Evolutionary conservation across 2,113 vertebrate genomes (phyloP), one percentile per base, ranked within the genome.

Genomic region (Gallinago jamesoni): DNA sequence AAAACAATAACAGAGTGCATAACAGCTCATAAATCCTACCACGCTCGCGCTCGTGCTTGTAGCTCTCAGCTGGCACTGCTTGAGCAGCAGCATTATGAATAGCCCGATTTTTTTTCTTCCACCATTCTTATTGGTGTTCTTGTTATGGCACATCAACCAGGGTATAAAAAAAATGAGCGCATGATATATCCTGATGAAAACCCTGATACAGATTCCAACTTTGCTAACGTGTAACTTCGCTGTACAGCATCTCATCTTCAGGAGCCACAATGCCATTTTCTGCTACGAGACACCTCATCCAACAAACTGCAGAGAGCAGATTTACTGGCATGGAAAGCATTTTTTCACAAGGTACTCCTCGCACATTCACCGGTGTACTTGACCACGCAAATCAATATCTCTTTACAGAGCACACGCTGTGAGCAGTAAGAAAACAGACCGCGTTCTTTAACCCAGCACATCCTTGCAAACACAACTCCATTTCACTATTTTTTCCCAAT

Each of bases 141-240:
- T 84, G 64, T 75, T 73, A 72, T 3, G n/a, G 85, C 69, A 90
- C 69, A 94, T 72, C 88, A 90, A 55, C 16, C 68, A 78, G 23
- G 30, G 30, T 23, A 35, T 37, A 45, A 72, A 91, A 62, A 70
- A 91, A 69, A 45, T 2, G 22, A 78, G 43, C 0, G 8, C 12
- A 2, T 41, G 33, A 63, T 57, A 17, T 2, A 87, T 35, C 27
- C 86, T 47, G 27, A 90, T 67, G 55, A 70, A 94, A 93, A 63
- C 13, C 66, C 82, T 37, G 69, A 89, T 21, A 33, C 0, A 9
- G 52, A 47, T 90, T 90, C 78, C 66, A 62, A 80, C 30, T 72
- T 60, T 41, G 60, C 48, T 84, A 45, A 55, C 0, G 0, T 10
- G 1, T 13, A 56, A n/a, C 43, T 63, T 67, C 1, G 0, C 64